phyloP scores from a whole-genome alignment of 2,113 vertebrate genomes.

The Ornithorhynchus anatinus region DNA sequence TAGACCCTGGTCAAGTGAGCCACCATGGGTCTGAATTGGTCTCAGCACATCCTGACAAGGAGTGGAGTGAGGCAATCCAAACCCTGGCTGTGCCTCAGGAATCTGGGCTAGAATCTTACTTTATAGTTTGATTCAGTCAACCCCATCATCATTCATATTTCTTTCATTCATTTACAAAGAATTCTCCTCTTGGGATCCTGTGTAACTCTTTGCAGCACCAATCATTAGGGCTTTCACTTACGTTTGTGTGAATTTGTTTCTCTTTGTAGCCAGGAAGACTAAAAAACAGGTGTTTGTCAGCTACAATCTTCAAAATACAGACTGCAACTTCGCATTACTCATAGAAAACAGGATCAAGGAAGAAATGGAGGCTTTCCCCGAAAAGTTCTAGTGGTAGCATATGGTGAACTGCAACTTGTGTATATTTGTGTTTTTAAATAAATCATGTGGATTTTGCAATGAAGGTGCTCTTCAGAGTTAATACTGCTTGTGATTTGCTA shows the following conservation, averaged over 20 bases:
- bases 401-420: constrained; percentile 4
- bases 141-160: too few relatives aligned
- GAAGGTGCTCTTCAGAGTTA: constrained; percentile 12
- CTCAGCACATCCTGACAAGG: too few relatives aligned
- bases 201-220: not conserved
- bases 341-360: constrained; percentile 94
- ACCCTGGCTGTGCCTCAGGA: too few relatives aligned
- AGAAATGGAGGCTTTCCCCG: constrained; percentile 89
- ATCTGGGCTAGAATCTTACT: too few relatives aligned
- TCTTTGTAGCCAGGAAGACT: constrained; percentile 89
- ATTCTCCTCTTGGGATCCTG: too few relatives aligned
- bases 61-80: too few relatives aligned
- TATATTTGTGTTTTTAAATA: constrained; percentile 28
- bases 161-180: too few relatives aligned
- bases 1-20: too few relatives aligned
- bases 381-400: constrained; percentile 80
- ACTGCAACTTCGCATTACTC: constrained; percentile 80
- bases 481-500: not conserved
- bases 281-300: constrained; percentile 95
- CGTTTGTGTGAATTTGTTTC: constrained; percentile 1
- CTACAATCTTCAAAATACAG: constrained; percentile 85
- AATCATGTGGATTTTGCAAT: constrained; percentile 16
- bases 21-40: too few relatives aligned
- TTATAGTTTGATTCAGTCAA: too few relatives aligned
- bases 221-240: not conserved